These are phyloP conservation scores for Lucilia cuprina DNA, from an alignment of 1,140 invertebrate species.

Conservation along the genomic window DNA sequence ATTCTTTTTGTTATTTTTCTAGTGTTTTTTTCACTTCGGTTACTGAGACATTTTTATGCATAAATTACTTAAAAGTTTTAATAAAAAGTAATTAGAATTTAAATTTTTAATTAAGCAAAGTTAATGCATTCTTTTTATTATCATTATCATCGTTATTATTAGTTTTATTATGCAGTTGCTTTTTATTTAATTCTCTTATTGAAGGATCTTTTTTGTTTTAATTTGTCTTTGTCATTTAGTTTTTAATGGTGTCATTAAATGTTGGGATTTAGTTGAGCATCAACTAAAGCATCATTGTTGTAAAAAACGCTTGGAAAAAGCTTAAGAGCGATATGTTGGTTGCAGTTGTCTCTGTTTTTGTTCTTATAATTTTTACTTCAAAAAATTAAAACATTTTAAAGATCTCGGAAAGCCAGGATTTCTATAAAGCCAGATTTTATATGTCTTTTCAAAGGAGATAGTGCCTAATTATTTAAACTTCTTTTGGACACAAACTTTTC, in stretches of 20 bases:
- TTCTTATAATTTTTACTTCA: no score
- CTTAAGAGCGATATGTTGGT: no score
- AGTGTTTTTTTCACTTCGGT: background rate
- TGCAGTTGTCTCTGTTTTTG: no score
- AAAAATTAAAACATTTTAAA: no score
- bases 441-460: no score
- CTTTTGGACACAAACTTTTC: no score
- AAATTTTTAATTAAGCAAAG: constrained; percentile 4
- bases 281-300: no score
- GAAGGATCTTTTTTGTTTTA: background rate
- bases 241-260: background rate
- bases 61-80: constrained; percentile 18
- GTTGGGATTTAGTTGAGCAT: background rate
- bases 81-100: constrained; percentile 16
- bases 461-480: no score
- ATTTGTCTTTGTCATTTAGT: background rate
- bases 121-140: constrained; percentile 8
- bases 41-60: constrained; percentile 5
- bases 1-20: background rate
- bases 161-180: background rate
- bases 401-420: no score
- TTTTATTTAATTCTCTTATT: background rate
- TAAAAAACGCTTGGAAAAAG: no score
- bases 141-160: background rate
- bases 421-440: no score